Evolutionary conservation across 2,888 invertebrate genomes (phyloP).

Genomic region (Flexamia atlantica): DNA sequence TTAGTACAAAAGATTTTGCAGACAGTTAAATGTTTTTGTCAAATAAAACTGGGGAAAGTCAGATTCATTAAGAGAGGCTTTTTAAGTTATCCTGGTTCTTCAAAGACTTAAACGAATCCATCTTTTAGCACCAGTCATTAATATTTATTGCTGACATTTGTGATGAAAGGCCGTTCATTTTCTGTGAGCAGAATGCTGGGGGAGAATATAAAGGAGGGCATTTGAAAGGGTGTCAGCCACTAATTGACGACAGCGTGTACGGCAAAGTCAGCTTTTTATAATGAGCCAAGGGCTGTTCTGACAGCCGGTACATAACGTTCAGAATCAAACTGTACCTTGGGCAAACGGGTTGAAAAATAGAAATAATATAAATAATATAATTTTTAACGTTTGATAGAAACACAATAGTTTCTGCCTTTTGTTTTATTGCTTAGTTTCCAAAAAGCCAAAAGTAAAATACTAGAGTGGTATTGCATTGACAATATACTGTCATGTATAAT

Average conservation of each 20-base stretch:
- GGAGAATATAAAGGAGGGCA: slow-evolving; percentile 32
- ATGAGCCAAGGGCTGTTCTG: slow-evolving; percentile 9
- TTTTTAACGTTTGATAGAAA: too few species aligned
- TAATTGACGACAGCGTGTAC: slow-evolving; percentile 32
- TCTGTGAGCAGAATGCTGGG: background rate
- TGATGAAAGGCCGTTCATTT: slow-evolving; percentile 32
- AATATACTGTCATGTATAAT: too few species aligned
- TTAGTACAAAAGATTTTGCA: too few species aligned
- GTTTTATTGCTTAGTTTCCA: too few species aligned
- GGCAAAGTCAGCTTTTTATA: slow-evolving; percentile 27
- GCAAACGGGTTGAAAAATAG: too few species aligned
- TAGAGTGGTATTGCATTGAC: too few species aligned
- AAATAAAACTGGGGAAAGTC: slow-evolving; percentile 15
- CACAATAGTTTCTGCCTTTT: too few species aligned
- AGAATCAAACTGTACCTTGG: too few species aligned
- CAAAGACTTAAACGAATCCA: slow-evolving; percentile 16
- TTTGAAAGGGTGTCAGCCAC: slow-evolving; percentile 42
- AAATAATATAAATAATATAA: too few species aligned
- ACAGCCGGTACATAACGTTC: too few species aligned
- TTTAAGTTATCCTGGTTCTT: background rate
- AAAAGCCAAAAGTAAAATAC: too few species aligned
- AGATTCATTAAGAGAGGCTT: slow-evolving; percentile 6
- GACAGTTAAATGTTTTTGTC: too few species aligned
- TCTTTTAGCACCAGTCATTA: slow-evolving; percentile 37
- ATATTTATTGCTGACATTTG: slow-evolving; percentile 42